Percentiles rank a stretch among this genome's conserved stretches.
These are phyloP conservation scores for Zalophus californianus DNA, from an alignment of 2,797 vertebrate species.

Conservation along the genomic window DNA sequence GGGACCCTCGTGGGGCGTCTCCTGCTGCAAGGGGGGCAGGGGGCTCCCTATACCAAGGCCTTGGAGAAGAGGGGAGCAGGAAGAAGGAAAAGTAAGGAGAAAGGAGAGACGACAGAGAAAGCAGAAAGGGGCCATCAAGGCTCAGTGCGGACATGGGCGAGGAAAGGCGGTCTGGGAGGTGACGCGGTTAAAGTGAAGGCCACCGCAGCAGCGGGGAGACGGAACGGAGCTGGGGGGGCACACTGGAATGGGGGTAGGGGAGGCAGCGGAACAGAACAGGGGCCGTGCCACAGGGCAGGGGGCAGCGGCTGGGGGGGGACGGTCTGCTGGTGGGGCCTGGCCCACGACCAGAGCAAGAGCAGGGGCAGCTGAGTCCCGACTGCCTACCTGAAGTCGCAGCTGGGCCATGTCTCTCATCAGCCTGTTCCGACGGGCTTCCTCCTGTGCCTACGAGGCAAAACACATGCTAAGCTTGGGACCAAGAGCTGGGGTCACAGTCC, in stretches of 20 bases:
- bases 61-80: neutral
- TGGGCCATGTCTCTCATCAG: constrained; percentile 99
- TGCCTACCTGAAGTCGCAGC: constrained; percentile 95
- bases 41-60: neutral
- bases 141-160: neutral
- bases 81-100: neutral
- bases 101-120: neutral
- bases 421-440: constrained; percentile 96
- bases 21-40: neutral
- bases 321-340: neutral
- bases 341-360: neutral
- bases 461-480: neutral
- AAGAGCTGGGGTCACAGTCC: fast-evolving
- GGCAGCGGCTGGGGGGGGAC: neutral
- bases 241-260: neutral
- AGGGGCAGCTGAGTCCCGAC: fast-evolving
- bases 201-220: neutral
- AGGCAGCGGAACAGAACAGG: neutral
- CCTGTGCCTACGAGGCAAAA: constrained; percentile 92
- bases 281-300: neutral
- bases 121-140: neutral
- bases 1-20: neutral
- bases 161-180: neutral
- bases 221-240: neutral
- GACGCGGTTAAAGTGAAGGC: neutral